A percentile compares a stretch with the other conserved stretches of the same genome.
phyloP scores from a whole-genome alignment of 2,888 invertebrate genomes.

The Busseola fusca region DNA sequence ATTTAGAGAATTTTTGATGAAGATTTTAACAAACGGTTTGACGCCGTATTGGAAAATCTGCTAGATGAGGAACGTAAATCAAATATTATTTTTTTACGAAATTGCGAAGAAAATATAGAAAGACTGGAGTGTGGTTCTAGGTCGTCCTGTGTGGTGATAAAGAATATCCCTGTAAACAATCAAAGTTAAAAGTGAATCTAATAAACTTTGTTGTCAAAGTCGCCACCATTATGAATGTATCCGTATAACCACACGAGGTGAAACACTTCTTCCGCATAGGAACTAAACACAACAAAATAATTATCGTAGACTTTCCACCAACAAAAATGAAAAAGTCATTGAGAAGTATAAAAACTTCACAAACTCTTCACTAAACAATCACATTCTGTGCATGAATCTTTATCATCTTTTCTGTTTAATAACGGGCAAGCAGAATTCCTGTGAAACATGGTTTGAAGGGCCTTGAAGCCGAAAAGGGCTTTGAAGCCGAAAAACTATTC shows the following conservation, averaged over 20 bases:
- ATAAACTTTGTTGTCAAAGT: not conserved
- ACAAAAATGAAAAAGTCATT: not conserved
- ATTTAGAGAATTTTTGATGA: conserved; percentile 6
- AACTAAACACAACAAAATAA: not conserved
- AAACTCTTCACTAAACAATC: not conserved
- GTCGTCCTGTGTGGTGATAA: too few relatives aligned
- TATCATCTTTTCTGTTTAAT: not conserved
- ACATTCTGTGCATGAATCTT: not conserved
- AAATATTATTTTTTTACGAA: too few relatives aligned
- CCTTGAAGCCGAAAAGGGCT: not conserved
- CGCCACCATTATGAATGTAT: not conserved
- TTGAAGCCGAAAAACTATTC: not conserved
- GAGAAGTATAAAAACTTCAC: not conserved
- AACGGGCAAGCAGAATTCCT: not conserved
- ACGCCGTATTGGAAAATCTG: too few relatives aligned
- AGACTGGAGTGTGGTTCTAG: too few relatives aligned
- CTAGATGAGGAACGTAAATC: too few relatives aligned
- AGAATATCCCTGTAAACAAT: too few relatives aligned
- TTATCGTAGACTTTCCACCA: not conserved
- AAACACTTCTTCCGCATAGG: not conserved
- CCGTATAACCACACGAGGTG: not conserved
- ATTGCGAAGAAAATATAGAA: too few relatives aligned
- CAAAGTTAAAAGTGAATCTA: too few relatives aligned
- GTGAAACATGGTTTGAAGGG: not conserved
- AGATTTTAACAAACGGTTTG: not conserved